These are phyloP conservation scores for Lasiommata megera DNA, from an alignment of 2,888 invertebrate species.

Conservation along the genomic window DNA sequence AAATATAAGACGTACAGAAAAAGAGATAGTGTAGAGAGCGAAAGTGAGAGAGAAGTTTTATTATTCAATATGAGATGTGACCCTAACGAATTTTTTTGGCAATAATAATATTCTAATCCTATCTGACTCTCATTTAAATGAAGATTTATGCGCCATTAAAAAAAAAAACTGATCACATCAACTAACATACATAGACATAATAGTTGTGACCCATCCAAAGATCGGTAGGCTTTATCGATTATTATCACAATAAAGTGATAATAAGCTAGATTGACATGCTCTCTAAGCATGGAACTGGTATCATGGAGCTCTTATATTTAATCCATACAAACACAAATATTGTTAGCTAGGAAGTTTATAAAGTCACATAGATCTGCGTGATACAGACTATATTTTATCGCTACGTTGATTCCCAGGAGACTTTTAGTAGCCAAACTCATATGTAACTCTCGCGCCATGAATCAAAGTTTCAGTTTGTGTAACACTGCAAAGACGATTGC, in stretches of 20 bases:
- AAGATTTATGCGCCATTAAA: too few species aligned
- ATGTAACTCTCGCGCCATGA: conserved; percentile 1
- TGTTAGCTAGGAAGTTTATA: background rate
- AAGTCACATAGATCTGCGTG: background rate
- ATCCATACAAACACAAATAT: background rate
- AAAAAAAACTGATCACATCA: too few species aligned
- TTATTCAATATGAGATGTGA: too few species aligned
- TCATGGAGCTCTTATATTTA: background rate
- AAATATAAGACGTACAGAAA: background rate
- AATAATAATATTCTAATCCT: too few species aligned
- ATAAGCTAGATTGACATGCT: background rate
- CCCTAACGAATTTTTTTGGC: too few species aligned
- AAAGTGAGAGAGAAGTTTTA: background rate
- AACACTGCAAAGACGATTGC: background rate
- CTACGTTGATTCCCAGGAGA: background rate
- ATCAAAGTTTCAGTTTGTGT: background rate
- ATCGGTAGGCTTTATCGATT: too few species aligned
- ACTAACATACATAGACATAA: too few species aligned
- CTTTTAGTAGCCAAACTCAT: conserved; percentile 2
- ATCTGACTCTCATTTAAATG: too few species aligned
- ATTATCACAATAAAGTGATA: background rate
- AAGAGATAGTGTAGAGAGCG: background rate
- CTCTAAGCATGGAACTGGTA: background rate
- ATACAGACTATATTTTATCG: conserved; percentile 2
- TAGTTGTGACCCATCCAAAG: too few species aligned